Base-by-base conservation (phyloP, 2,113 vertebrate species). In the Sander lucioperca region DNA sequence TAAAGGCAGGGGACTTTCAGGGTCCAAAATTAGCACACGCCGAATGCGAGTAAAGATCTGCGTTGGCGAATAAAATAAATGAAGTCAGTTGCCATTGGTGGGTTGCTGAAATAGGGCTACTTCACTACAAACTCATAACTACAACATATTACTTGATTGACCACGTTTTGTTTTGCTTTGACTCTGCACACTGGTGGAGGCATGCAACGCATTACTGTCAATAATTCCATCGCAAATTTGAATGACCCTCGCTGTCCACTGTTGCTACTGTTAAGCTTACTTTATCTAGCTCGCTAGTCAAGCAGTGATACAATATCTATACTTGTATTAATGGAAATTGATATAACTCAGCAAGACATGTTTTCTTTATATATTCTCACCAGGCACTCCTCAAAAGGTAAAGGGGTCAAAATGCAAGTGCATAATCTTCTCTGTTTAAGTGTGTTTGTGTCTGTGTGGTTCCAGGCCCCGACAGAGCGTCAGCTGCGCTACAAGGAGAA, bases 401-500 rank as follows among this genome's bases (percentile, higher is more conserved):
- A 48, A 56, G 16, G 2, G n/a, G 16, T 30, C 2, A 56, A 65
- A 75, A 21, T 9, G 5, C 14, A 53, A 56, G 5, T 47, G 66
- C 6, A 14, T 1, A 43, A 15, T 43, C 23, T 33, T 33, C 43
- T 68, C 2, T 67, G 51, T 58, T 43, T 16, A 25, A 77, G 45
- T 1, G 54, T 66, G 39, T 79, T 23, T 57, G 48, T 63, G 14
- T 72, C 4, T 47, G 7, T 81, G 72, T 74, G 83, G 18, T 71
- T 27, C n/a, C 88, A 99, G 98, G 96, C 96, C 64, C 97, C 97
- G 4, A 94, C 97, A 9, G 98, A 99, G 54, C 96, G 97, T 19
- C 98, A 99, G 93, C 93, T 99, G 79, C 92, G 97, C 6, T 99
- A 99, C 85, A 99, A 99, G 74, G 98, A 99, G 91, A 99, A 99